A percentile compares a stretch with the other conserved stretches of the same genome.
Conservation (phyloP, 2,888 invertebrate species). For the Lepeophtheirus nordmannii region DNA sequence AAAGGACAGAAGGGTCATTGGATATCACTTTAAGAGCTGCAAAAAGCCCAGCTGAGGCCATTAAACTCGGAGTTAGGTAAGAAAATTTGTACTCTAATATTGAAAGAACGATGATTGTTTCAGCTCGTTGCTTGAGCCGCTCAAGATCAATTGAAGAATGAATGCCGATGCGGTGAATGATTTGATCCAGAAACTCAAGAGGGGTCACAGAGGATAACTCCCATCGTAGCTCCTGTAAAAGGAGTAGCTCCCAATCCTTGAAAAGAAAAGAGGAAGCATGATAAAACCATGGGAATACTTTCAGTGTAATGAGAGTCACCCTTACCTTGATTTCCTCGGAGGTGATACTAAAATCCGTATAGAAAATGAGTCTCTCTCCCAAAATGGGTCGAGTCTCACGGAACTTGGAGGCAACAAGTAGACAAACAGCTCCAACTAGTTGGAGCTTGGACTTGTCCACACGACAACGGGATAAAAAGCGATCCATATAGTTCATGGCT, state of each 20-base stretch:
- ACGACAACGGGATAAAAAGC: constrained; percentile 53
- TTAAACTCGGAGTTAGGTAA: constrained; percentile 15
- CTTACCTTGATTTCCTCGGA: constrained; percentile 59
- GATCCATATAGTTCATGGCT: constrained; percentile 66
- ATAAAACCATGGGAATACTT: background rate
- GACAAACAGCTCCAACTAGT: constrained; percentile 58
- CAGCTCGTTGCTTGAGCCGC: constrained; percentile 1
- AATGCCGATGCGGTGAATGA: constrained; percentile 10
- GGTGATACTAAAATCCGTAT: constrained; percentile 66
- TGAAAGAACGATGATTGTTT: constrained; percentile 12
- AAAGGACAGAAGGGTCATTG: background rate
- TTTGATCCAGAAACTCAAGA: constrained; percentile 7
- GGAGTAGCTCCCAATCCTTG: constrained; percentile 15
- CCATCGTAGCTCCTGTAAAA: constrained; percentile 8
- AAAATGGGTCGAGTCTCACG: constrained; percentile 58
- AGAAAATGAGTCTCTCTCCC: constrained; percentile 57
- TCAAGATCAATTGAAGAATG: background rate
- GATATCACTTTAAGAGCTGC: constrained; percentile 4
- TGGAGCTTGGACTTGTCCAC: constrained; percentile 61
- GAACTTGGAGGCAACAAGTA: constrained; percentile 66
- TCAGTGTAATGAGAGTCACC: constrained; percentile 25
- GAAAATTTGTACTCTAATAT: constrained; percentile 17
- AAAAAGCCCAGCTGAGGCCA: constrained; percentile 1
- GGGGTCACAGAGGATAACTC: constrained; percentile 12
- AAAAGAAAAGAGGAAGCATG: background rate